phyloP scores from a whole-genome alignment of 2,113 vertebrate species.

The Laticauda colubrina region DNA sequence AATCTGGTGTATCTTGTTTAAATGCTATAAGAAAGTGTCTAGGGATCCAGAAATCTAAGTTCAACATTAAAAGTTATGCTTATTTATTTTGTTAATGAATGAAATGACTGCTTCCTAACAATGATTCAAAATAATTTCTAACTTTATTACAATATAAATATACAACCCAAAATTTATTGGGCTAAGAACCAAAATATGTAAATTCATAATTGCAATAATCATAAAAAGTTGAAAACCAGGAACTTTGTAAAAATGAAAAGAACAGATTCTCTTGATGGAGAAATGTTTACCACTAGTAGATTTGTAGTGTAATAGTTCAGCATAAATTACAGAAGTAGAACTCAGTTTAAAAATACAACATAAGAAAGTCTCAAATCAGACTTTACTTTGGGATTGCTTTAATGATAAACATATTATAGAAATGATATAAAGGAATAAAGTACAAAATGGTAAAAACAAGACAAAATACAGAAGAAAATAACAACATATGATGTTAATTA shows the following conservation, averaged over 20 bases:
- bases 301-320: neutral
- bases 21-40: neutral
- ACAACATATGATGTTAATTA: neutral
- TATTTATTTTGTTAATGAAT: neutral
- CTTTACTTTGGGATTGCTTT: neutral
- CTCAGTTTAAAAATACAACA: neutral
- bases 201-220: neutral
- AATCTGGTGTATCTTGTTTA: neutral
- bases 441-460: neutral
- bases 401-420: neutral
- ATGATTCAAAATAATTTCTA: neutral
- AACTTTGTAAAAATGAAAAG: neutral
- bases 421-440: neutral
- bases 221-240: neutral
- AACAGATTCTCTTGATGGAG: neutral
- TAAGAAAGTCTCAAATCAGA: neutral
- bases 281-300: neutral
- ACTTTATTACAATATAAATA: neutral
- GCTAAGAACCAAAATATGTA: neutral
- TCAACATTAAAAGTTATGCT: neutral
- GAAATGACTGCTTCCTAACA: neutral
- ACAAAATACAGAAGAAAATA: neutral
- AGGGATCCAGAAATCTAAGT: neutral
- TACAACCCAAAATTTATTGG: neutral
- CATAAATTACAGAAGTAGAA: neutral